Evolutionary conservation across 2,113 vertebrate species (phyloP).

Genomic region (Capreolus pygargus): DNA sequence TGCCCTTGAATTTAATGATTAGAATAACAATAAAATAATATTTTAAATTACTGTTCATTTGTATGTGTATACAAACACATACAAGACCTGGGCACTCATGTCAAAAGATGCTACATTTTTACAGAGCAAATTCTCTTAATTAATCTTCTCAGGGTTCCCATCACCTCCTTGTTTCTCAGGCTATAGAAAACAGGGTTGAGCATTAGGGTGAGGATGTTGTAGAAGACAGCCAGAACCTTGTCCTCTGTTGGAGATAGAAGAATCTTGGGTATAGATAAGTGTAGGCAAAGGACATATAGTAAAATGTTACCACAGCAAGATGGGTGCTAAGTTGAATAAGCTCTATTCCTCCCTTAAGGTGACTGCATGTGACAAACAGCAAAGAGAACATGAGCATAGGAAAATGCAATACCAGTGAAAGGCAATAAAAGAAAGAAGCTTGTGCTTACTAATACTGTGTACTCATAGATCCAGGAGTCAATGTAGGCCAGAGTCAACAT

Average conservation of each 20-base stretch:
- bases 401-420: neutral
- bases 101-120: neutral
- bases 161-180: neutral
- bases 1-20: neutral
- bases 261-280: neutral
- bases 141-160: neutral
- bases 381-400: neutral
- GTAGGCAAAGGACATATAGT: neutral
- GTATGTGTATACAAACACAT: accelerated
- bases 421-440: neutral
- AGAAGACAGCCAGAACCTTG: neutral
- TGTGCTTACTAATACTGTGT: neutral
- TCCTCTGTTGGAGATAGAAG: neutral
- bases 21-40: neutral
- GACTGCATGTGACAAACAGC: neutral
- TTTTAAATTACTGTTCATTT: neutral
- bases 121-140: neutral
- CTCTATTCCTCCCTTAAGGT: neutral
- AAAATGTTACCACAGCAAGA: neutral
- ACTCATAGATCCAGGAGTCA: neutral
- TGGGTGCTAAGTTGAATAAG: neutral
- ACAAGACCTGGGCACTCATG: neutral
- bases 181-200: neutral
- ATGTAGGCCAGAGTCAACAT: neutral
- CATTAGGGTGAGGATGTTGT: neutral